A percentile compares a stretch with the other conserved stretches of the same genome.
Evolutionary conservation across 1,140 invertebrate genomes (phyloP).

Genomic region (Rhizoglyphus robini): DNA sequence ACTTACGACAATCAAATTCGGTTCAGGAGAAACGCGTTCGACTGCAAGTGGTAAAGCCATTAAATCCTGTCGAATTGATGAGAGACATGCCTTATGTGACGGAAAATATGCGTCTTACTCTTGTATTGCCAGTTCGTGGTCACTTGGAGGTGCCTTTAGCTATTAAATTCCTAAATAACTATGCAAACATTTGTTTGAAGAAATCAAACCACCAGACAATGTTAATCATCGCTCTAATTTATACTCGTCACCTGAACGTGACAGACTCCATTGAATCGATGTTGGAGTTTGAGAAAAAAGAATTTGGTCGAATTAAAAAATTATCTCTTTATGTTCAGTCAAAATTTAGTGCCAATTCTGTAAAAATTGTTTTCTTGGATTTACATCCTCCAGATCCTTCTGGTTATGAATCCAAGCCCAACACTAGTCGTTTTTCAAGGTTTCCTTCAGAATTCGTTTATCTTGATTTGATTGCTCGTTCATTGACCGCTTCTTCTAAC

Average conservation of each 20-base stretch:
- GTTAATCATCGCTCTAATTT: slow-evolving; percentile 42
- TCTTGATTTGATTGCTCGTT: slow-evolving; percentile 52
- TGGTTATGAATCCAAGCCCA: slow-evolving; percentile 15
- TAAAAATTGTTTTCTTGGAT: slow-evolving; percentile 51
- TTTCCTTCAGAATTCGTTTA: slow-evolving; percentile 44
- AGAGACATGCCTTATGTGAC: slow-evolving; percentile 71
- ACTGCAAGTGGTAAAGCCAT: slow-evolving; percentile 55
- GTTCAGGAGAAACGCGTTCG: slow-evolving; percentile 33
- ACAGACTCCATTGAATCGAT: slow-evolving; percentile 3
- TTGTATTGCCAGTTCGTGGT: slow-evolving; percentile 51
- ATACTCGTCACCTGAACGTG: neutral
- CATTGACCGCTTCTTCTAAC: slow-evolving; percentile 45
- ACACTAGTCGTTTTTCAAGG: slow-evolving; percentile 13
- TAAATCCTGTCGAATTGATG: slow-evolving; percentile 68
- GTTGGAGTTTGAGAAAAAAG: slow-evolving; percentile 28
- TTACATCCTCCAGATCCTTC: slow-evolving; percentile 34
- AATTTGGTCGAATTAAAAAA: slow-evolving; percentile 49
- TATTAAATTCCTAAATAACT: slow-evolving; percentile 51
- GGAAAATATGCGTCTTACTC: slow-evolving; percentile 61
- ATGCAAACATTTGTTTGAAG: slow-evolving; percentile 53
- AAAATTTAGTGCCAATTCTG: slow-evolving; percentile 45
- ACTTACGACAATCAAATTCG: slow-evolving; percentile 44
- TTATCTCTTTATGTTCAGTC: slow-evolving; percentile 46
- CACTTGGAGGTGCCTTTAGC: slow-evolving; percentile 37
- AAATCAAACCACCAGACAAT: slow-evolving; percentile 60